Conservation (phyloP, 2,797 vertebrate genomes). For the Microctenopoma steveboyesi region DNA sequence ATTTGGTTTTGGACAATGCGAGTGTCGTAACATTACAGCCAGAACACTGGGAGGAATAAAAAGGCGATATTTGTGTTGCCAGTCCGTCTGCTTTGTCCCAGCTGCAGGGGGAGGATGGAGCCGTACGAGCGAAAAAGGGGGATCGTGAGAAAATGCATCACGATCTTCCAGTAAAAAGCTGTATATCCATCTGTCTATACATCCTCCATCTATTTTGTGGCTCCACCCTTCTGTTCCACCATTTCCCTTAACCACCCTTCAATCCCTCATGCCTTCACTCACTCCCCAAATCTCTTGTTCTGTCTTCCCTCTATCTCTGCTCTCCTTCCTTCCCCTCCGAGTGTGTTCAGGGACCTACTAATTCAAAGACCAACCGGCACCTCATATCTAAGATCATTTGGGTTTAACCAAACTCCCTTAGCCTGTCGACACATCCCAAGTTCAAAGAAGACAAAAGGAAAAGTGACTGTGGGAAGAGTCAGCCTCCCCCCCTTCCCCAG, state of each 20-base stretch:
- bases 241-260: neutral
- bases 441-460: conserved; percentile 78
- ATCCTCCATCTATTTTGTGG: neutral
- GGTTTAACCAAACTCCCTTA: conserved; percentile 68
- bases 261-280: conserved; percentile 1
- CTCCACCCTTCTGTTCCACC: neutral
- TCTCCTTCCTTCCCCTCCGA: conserved; percentile 2
- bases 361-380: conserved; percentile 70
- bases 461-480: conserved; percentile 57
- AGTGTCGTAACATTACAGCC: conserved; percentile 10
- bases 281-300: conserved; percentile 5
- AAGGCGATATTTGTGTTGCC: conserved; percentile 3
- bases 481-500: conserved; percentile 27
- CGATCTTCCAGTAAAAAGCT: conserved; percentile 24
- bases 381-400: conserved; percentile 66
- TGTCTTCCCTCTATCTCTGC: neutral
- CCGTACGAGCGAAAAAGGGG: conserved; percentile 20
- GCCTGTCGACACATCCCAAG: conserved; percentile 67
- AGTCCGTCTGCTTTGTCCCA: conserved; percentile 2
- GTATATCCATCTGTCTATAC: neutral
- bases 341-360: conserved; percentile 47
- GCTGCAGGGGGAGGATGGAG: conserved; percentile 2
- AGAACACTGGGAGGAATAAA: neutral
- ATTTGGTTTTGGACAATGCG: conserved; percentile 30
- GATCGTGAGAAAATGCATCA: conserved; percentile 31